Conservation (phyloP, 2,113 vertebrate species). For the Nyctereutes procyonoides region DNA sequence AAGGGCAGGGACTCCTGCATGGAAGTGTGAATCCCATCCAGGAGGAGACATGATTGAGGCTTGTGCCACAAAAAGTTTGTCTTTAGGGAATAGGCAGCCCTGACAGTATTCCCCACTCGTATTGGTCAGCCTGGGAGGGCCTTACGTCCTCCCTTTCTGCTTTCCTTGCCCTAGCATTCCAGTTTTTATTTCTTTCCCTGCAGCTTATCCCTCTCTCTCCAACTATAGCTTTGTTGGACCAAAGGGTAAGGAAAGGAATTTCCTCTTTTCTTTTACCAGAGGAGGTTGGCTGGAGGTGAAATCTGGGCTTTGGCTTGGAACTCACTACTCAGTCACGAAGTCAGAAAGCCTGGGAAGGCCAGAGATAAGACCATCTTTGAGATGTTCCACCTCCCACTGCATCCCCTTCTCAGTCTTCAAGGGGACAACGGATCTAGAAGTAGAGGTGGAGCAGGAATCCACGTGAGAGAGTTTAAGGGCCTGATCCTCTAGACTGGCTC, state of each 20-base stretch:
- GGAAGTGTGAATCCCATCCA: constrained; percentile 1
- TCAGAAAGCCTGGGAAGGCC: background rate
- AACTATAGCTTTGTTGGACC: background rate
- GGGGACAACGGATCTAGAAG: background rate
- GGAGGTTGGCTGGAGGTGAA: background rate
- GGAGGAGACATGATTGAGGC: background rate
- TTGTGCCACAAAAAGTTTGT: background rate
- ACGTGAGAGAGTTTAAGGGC: background rate
- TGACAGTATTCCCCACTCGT: background rate
- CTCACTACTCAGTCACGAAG: background rate
- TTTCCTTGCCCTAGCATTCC: background rate
- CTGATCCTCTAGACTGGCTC: background rate
- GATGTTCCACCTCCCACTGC: background rate
- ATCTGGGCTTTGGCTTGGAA: background rate
- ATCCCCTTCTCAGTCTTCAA: background rate
- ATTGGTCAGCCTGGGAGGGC: background rate
- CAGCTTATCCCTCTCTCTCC: background rate
- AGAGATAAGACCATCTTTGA: background rate
- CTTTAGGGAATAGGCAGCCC: background rate
- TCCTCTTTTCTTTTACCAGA: background rate
- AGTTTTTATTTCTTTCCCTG: background rate
- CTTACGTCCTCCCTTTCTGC: background rate
- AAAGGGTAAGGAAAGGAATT: background rate
- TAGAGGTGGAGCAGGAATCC: background rate
- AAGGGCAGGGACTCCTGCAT: background rate